Evolutionary conservation across 2,113 vertebrate genomes (phyloP), one percentile per base, ranked within the genome.

Genomic region (Cygnus buccinator): DNA sequence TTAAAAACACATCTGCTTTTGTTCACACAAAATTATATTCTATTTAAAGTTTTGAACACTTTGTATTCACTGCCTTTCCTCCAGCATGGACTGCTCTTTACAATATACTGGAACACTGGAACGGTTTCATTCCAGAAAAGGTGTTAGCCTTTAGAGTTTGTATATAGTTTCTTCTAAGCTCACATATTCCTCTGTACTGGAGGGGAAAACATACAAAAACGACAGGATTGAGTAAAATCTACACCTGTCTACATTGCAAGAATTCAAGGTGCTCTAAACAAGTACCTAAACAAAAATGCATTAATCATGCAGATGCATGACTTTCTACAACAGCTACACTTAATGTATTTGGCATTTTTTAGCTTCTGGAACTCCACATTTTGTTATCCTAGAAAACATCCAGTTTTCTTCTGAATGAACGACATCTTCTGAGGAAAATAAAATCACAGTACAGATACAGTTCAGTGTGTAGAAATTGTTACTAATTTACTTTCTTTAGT

Each of bases 381-480:
- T 54, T 4, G 4, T 67, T 44, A 44, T 21, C 44, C 3, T 11
- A 76, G 39, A 41, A 82, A 92, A 89, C 67, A 48, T 58, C 1
- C 13, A 65, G 16, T 37, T 5, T 22, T 11, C 13, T 5, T 3
- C 11, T 20, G 13, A 65, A 72, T 29, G 4, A 87, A 87, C 62
- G 9, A 8, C 6, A n/a, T 13, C 3, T 67, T 83, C 28, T 15
- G 31, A 55, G 25, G 22, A 25, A 52, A 84, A 86, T 10, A 6
- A 0, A 0, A 7, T 63, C 77, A 57, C 4, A 14, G 9, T 16
- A 71, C 6, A 31, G 16, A 71, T 71, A 59, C 2, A 39, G 6
- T 35, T 46, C 14, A 57, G 8, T 18, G 3, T 18, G 10, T 26
- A 63, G 37, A 59, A 84, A 82, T 7, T 48, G 3, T 52, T 73